These are phyloP conservation scores for Labeo calbasu DNA, from an alignment of 2,797 vertebrate species.

Conservation along the genomic window DNA sequence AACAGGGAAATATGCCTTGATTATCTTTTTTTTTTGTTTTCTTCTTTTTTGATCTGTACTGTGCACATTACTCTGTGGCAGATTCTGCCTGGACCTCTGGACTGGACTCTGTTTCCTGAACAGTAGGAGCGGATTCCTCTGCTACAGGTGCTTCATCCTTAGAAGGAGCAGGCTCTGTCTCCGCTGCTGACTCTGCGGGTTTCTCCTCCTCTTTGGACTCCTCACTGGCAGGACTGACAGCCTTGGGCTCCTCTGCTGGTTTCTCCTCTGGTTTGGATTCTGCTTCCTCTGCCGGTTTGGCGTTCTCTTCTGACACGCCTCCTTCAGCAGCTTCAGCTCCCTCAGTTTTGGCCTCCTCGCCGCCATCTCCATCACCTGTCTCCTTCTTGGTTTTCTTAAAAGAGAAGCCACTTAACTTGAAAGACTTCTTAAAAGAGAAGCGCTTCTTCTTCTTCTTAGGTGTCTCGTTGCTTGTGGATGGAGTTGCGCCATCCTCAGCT, in stretches of 20 bases:
- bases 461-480: slow-evolving; percentile 87
- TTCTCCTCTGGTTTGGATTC: slow-evolving; percentile 67
- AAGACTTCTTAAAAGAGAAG: slow-evolving; percentile 97
- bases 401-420: slow-evolving; percentile 94
- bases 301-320: slow-evolving; percentile 73
- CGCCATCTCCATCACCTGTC: slow-evolving; percentile 79
- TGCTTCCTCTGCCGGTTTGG: slow-evolving; percentile 72
- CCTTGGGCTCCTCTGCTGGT: slow-evolving; percentile 58
- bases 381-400: slow-evolving; percentile 97
- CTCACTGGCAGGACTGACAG: slow-evolving; percentile 52
- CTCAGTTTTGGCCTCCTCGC: slow-evolving; percentile 79
- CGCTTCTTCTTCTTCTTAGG: slow-evolving; percentile 98
- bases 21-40: slow-evolving; percentile 73
- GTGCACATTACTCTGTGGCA: slow-evolving; percentile 79
- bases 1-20: slow-evolving; percentile 87
- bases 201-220: slow-evolving; percentile 70
- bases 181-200: slow-evolving; percentile 60
- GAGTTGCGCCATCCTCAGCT: slow-evolving; percentile 81
- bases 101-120: slow-evolving; percentile 82
- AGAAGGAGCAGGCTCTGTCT: slow-evolving; percentile 77
- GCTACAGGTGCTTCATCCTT: slow-evolving; percentile 80
- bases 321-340: slow-evolving; percentile 70
- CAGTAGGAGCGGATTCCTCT: slow-evolving; percentile 78
- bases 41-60: slow-evolving; percentile 39
- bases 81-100: slow-evolving; percentile 75